Evolutionary conservation across 2,888 invertebrate species (phyloP).

Genomic region (Drosophila niveifrons): DNA sequence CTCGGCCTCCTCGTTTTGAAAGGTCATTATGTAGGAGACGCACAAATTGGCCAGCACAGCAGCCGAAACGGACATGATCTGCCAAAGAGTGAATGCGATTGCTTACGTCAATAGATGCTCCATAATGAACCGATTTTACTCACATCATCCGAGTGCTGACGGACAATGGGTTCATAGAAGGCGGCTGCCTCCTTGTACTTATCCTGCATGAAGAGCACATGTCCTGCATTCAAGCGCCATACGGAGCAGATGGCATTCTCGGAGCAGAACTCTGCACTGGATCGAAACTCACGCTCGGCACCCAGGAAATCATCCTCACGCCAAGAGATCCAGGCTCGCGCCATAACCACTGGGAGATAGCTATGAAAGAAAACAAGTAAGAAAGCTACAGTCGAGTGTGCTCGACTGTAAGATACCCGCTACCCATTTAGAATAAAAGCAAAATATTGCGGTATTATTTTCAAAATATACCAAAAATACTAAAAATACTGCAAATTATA

Average conservation of each 20-base stretch:
- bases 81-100: too few relatives aligned
- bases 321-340: conserved; percentile 99
- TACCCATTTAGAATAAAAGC: too few relatives aligned
- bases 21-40: conserved; percentile 99
- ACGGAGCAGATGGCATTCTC: conserved; percentile 93
- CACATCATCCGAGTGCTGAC: conserved; percentile 95
- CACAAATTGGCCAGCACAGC: conserved; percentile 99
- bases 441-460: too few relatives aligned
- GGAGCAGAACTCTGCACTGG: conserved; percentile 98
- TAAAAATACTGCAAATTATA: too few relatives aligned
- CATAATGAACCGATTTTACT: conserved; percentile 39
- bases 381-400: too few relatives aligned
- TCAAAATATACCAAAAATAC: too few relatives aligned
- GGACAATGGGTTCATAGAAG: conserved; percentile 99
- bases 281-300: conserved; percentile 98
- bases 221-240: conserved; percentile 98
- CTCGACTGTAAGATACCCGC: too few relatives aligned
- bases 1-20: conserved; percentile 99
- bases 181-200: conserved; percentile 99
- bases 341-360: conserved; percentile 99
- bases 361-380: conserved; percentile 86
- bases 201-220: conserved; percentile 99
- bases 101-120: too few relatives aligned
- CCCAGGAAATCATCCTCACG: conserved; percentile 97
- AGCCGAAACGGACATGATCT: conserved; percentile 97